These are phyloP conservation scores for Diglossa brunneiventris DNA, from an alignment of 2,113 vertebrate species.

Conservation along the genomic window DNA sequence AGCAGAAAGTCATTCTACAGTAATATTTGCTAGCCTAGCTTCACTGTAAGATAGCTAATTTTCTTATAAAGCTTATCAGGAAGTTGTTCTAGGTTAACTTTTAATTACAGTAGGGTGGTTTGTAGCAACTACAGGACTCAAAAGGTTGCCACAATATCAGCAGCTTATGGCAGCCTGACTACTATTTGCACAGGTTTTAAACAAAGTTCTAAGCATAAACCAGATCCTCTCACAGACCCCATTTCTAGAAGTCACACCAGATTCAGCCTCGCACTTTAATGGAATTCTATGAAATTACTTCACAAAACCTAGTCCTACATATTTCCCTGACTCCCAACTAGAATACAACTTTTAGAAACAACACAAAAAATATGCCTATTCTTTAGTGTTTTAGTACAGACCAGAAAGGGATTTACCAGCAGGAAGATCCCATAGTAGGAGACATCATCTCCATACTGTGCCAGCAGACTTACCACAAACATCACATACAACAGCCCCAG, in stretches of 20 bases:
- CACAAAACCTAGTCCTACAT: neutral
- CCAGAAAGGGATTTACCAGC: neutral
- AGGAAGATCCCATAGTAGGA: neutral
- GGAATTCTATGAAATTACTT: neutral
- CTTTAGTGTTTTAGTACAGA: neutral
- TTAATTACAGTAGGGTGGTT: neutral
- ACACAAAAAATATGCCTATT: accelerated
- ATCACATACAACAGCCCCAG: accelerated
- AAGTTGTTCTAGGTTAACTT: neutral
- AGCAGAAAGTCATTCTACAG: neutral
- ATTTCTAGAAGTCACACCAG: neutral
- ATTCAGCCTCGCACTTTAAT: neutral
- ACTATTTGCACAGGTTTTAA: neutral
- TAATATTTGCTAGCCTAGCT: neutral
- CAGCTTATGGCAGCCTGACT: neutral
- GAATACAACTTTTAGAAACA: neutral
- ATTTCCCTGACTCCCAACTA: neutral
- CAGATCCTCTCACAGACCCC: neutral
- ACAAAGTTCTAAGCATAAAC: neutral
- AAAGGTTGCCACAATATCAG: neutral
- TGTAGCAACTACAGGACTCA: neutral
- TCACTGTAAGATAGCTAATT: neutral
- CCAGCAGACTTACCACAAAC: neutral
- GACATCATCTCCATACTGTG: neutral
- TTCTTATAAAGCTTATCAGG: neutral